Evolutionary conservation across 2,113 vertebrate species (phyloP).

Genomic region (Syrrhaptes paradoxus): DNA sequence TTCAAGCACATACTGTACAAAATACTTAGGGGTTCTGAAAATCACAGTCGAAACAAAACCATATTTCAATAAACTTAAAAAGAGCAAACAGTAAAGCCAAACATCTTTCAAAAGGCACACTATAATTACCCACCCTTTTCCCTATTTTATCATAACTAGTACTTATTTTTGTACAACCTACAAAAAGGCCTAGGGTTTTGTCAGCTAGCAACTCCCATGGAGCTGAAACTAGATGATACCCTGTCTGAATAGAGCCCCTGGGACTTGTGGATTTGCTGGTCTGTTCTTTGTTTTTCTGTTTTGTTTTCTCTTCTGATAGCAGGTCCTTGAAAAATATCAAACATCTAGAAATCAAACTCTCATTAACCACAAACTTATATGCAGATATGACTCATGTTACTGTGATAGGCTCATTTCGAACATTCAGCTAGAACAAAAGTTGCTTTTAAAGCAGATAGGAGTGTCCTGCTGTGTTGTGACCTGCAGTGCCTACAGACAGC

Average conservation of each 20-base stretch:
- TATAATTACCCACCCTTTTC: not conserved
- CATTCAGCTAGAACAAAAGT: not conserved
- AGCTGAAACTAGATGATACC: not conserved
- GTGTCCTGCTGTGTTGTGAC: not conserved
- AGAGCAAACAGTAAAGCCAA: no score
- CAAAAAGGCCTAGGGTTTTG: not conserved
- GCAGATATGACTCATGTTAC: not conserved
- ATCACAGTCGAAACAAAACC: not conserved
- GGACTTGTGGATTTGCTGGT: not conserved
- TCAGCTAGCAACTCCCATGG: not conserved
- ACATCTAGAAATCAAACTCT: not conserved
- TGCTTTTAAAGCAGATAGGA: not conserved
- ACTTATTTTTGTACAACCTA: not conserved
- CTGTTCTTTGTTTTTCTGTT: not conserved
- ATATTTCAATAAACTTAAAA: not conserved
- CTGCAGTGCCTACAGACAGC: not conserved
- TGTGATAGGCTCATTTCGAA: not conserved
- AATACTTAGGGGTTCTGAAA: not conserved
- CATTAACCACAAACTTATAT: not conserved
- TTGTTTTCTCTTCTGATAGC: not conserved
- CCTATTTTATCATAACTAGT: not conserved
- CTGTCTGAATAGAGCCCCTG: not conserved
- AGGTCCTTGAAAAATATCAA: not conserved
- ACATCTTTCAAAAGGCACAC: not conserved
- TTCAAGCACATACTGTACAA: not conserved